phyloP scores from a whole-genome alignment of 2,113 vertebrate genomes.

The Nannobrachium achirus region DNA sequence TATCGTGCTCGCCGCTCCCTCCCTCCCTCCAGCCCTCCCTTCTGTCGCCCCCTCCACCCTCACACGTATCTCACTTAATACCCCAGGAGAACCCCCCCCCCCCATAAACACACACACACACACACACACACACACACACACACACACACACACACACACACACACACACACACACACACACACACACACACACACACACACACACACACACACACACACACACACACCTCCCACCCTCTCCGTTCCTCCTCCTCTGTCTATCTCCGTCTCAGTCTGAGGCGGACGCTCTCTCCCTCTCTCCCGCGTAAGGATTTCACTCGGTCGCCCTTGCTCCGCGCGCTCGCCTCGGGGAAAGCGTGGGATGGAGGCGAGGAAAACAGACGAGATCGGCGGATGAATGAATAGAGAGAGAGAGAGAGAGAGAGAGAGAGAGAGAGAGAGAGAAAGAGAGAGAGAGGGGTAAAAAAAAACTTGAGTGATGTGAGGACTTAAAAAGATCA shows the following conservation, averaged over 20 bases:
- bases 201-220: slow-evolving; percentile 26
- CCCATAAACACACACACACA: slow-evolving; percentile 18
- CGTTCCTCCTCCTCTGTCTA: slow-evolving; percentile 1
- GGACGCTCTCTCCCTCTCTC: neutral
- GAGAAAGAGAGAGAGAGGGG: slow-evolving; percentile 1
- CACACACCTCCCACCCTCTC: slow-evolving; percentile 33
- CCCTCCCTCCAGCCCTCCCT: slow-evolving; percentile 42
- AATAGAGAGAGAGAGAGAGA: slow-evolving; percentile 36
- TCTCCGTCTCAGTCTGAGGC: slow-evolving; percentile 34
- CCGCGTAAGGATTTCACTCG: neutral
- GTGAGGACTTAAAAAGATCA: too few species aligned
- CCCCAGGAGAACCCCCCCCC: slow-evolving; percentile 45
- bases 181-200: slow-evolving; percentile 22
- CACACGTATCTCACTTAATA: slow-evolving; percentile 51
- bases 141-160: slow-evolving; percentile 29
- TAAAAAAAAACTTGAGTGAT: slow-evolving; percentile 19
- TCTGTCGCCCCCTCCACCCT: slow-evolving; percentile 28
- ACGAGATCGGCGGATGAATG: slow-evolving; percentile 18
- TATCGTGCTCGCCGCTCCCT: slow-evolving; percentile 45
- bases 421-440: neutral
- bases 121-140: slow-evolving; percentile 25
- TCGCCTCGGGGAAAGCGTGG: neutral
- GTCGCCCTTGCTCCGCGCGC: neutral
- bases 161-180: slow-evolving; percentile 25
- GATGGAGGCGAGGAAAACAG: neutral